Evolutionary conservation across 2,797 vertebrate species (phyloP).

Genomic region (Hoplostethus atlanticus): DNA sequence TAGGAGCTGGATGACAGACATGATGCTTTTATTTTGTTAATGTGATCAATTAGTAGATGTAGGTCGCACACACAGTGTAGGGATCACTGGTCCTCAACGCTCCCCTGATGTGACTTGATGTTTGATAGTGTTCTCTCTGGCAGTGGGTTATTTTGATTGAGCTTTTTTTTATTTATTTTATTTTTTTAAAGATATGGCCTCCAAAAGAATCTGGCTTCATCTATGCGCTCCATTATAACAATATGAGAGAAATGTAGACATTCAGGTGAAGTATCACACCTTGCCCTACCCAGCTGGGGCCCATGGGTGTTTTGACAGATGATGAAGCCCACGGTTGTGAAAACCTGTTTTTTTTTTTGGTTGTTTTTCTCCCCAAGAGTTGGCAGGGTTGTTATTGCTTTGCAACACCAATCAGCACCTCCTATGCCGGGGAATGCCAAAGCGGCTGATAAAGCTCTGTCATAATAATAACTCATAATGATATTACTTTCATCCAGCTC

Average conservation of each 20-base stretch:
- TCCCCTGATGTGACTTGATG: not conserved
- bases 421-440: conserved; percentile 3
- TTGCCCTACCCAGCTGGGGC: not conserved
- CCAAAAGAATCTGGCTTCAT: not conserved
- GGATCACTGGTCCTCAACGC: conserved; percentile 4
- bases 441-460: conserved; percentile 46
- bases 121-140: too few relatives aligned
- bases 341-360: conserved; percentile 5
- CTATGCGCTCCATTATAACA: not conserved
- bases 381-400: conserved; percentile 19
- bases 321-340: conserved; percentile 30
- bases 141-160: too few relatives aligned
- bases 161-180: too few relatives aligned
- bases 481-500: conserved; percentile 40
- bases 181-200: too few relatives aligned
- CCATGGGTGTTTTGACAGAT: conserved; percentile 10
- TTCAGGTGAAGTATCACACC: too few relatives aligned
- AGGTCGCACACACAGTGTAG: too few relatives aligned
- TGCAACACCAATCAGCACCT: conserved; percentile 1
- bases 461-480: conserved; percentile 36
- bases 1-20: conserved; percentile 28
- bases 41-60: too few relatives aligned
- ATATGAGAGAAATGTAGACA: not conserved
- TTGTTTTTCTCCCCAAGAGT: too few relatives aligned
- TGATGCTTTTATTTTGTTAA: conserved; percentile 12